Percentiles rank a stretch among this genome's conserved stretches.
These are phyloP conservation scores for Trichonephila clavipes DNA, from an alignment of 1,140 invertebrate species.

Conservation along the genomic window DNA sequence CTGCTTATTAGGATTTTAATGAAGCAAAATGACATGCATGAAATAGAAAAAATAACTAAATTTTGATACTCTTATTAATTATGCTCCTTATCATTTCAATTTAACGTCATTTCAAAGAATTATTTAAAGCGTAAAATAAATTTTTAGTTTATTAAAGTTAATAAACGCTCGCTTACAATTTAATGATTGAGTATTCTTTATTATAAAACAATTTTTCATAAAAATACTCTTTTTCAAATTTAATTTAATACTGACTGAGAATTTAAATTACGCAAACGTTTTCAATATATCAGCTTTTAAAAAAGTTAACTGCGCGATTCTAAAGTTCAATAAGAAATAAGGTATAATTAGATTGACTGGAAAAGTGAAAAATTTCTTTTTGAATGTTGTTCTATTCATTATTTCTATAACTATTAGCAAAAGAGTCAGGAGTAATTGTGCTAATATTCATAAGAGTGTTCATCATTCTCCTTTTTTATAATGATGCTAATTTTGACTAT, in stretches of 20 bases:
- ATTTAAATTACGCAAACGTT: background rate
- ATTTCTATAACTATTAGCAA: background rate
- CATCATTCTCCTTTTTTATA: constrained; percentile 43
- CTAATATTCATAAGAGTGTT: background rate
- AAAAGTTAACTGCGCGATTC: background rate
- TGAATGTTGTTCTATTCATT: background rate
- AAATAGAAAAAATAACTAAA: background rate
- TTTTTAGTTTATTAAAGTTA: background rate
- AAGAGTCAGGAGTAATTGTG: background rate
- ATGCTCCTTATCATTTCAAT: background rate
- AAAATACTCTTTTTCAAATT: background rate
- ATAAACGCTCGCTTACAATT: background rate
- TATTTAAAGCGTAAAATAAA: background rate
- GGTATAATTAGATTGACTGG: background rate
- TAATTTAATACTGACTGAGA: background rate
- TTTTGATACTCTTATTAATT: background rate
- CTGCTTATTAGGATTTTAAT: background rate
- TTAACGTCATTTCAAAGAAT: background rate
- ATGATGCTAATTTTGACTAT: constrained; percentile 27
- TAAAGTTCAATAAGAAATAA: background rate
- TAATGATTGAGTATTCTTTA: background rate
- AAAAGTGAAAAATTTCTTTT: background rate
- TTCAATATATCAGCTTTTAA: background rate
- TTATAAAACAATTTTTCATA: background rate
- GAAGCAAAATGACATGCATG: background rate